phyloP scores from a whole-genome alignment of 2,888 invertebrate genomes.

The Megamerina dolium region DNA sequence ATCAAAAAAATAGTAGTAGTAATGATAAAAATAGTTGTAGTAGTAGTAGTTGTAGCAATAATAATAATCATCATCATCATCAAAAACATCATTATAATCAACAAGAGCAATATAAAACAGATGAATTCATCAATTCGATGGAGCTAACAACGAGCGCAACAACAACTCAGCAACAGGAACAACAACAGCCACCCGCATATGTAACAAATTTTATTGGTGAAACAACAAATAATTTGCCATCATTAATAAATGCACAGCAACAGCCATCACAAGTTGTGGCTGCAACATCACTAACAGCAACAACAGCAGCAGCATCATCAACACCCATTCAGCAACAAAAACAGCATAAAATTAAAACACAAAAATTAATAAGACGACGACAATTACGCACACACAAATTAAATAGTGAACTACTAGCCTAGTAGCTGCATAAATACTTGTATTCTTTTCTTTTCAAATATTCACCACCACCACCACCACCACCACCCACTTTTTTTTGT shows the following conservation, averaged over 20 bases:
- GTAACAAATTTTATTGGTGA: slow-evolving; percentile 52
- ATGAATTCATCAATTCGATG: slow-evolving; percentile 2
- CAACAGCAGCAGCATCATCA: slow-evolving; percentile 18
- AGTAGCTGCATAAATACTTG: no score
- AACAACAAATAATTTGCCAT: slow-evolving; percentile 43
- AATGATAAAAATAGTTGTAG: slow-evolving; percentile 22
- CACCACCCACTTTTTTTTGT: no score
- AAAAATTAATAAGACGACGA: slow-evolving; percentile 41
- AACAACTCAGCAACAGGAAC: slow-evolving; percentile 15
- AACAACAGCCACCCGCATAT: slow-evolving; percentile 44
- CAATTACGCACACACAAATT: slow-evolving; percentile 27
- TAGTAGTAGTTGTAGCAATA: slow-evolving; percentile 21
- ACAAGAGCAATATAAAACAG: slow-evolving; percentile 10
- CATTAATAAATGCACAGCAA: slow-evolving; percentile 14
- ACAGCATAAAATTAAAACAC: slow-evolving; percentile 42
- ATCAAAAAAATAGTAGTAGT: not conserved
- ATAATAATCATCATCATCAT: slow-evolving; percentile 18
- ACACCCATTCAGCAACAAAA: slow-evolving; percentile 29
- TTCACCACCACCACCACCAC: no score
- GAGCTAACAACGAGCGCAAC: slow-evolving; percentile 7
- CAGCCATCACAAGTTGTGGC: slow-evolving; percentile 24
- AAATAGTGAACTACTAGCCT: no score
- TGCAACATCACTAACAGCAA: slow-evolving; percentile 19
- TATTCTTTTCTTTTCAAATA: no score
- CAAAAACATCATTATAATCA: slow-evolving; percentile 14